Percentiles rank a stretch among this genome's conserved stretches.
phyloP scores from a whole-genome alignment of 2,888 invertebrate genomes.

The Lithosia quadra region DNA sequence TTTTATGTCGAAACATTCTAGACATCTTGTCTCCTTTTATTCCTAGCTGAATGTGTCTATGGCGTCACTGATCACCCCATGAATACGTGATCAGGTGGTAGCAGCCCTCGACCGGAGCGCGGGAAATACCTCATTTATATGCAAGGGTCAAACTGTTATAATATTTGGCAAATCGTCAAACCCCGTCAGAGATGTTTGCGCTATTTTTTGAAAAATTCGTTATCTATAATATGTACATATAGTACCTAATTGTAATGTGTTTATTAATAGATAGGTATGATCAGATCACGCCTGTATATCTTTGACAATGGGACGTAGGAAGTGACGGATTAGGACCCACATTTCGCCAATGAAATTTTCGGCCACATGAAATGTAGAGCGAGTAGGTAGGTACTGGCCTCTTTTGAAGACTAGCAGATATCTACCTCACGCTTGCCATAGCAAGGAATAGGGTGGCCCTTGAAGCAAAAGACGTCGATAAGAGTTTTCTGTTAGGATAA shows the following conservation, averaged over 20 bases:
- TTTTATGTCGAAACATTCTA: neutral
- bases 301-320: too few species aligned
- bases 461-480: too few species aligned
- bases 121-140: conserved; percentile 79
- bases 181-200: conserved; percentile 27
- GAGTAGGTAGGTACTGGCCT: too few species aligned
- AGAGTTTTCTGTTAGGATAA: too few species aligned
- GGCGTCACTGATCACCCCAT: conserved; percentile 68
- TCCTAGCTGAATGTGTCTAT: conserved; percentile 45
- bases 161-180: conserved; percentile 62
- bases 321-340: neutral
- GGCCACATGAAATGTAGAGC: too few species aligned
- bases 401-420: too few species aligned
- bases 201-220: conserved; percentile 1
- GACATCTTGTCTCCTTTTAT: conserved; percentile 10
- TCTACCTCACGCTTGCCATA: neutral
- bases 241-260: too few species aligned
- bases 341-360: too few species aligned
- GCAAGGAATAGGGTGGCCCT: too few species aligned
- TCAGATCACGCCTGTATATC: neutral
- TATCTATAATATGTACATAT: neutral
- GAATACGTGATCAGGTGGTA: conserved; percentile 77
- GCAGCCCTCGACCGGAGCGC: conserved; percentile 54
- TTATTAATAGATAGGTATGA: neutral
- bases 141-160: conserved; percentile 75